Evolutionary conservation across 2,888 invertebrate genomes (phyloP).

Genomic region (Cosmia pyralina): DNA sequence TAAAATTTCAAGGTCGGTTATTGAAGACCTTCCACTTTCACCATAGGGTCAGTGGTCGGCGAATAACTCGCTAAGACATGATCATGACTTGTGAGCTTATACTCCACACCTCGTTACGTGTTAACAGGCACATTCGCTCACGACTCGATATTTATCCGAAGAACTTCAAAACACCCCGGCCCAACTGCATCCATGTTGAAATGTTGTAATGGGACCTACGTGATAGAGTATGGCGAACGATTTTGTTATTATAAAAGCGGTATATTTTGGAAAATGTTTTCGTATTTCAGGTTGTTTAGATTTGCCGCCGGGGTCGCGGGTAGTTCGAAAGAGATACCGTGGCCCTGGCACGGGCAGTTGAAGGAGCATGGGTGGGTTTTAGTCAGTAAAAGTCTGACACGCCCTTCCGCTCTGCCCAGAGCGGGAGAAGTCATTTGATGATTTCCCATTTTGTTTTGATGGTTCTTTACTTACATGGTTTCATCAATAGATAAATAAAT

Average conservation of each 20-base stretch:
- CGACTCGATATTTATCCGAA: conserved; percentile 88
- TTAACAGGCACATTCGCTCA: conserved; percentile 90
- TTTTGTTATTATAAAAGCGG: conserved; percentile 52
- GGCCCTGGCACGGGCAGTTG: no score
- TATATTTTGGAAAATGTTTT: conserved; percentile 28
- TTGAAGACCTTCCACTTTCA: conserved; percentile 75
- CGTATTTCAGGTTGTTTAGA: neutral
- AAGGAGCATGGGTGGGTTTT: no score
- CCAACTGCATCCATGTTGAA: conserved; percentile 77
- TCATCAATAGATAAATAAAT: no score
- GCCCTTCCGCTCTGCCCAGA: no score
- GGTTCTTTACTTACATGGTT: neutral
- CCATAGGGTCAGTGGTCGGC: conserved; percentile 87
- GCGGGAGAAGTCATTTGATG: no score
- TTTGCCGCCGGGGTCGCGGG: no score
- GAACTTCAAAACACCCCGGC: conserved; percentile 83
- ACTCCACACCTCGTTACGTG: conserved; percentile 90
- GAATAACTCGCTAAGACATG: conserved; percentile 89
- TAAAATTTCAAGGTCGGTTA: conserved; percentile 39
- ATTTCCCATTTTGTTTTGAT: neutral
- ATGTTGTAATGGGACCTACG: conserved; percentile 83
- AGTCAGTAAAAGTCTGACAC: no score
- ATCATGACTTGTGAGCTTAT: conserved; percentile 90
- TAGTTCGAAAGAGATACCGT: no score
- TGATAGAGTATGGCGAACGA: conserved; percentile 69